Evolutionary conservation across 2,113 vertebrate genomes (phyloP).

Genomic region (Perognathus longimembris): DNA sequence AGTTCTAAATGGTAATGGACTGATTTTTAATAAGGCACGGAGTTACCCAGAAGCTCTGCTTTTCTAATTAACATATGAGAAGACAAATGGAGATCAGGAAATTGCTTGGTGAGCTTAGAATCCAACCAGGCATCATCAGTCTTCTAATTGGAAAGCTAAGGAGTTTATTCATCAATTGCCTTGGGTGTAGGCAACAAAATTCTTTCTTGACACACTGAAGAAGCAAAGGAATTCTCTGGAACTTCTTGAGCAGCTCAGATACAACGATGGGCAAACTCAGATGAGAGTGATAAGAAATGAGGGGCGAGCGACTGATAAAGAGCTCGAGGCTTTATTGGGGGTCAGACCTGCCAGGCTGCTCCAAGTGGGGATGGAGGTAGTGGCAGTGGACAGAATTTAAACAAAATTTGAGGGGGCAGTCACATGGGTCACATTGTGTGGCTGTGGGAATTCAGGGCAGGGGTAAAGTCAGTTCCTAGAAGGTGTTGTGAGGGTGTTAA

Average conservation of each 20-base stretch:
- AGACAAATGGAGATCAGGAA: slow-evolving; percentile 8
- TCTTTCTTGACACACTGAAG: not conserved
- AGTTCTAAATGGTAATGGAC: not conserved
- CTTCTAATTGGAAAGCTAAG: slow-evolving; percentile 13
- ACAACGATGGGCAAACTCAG: not conserved
- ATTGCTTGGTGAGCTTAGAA: not conserved
- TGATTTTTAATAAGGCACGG: slow-evolving; percentile 9
- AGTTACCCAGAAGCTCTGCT: not conserved
- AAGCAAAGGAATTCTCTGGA: not conserved
- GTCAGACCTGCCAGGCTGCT: too few relatives aligned
- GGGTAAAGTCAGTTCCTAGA: too few relatives aligned
- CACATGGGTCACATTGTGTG: too few relatives aligned
- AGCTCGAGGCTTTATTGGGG: too few relatives aligned
- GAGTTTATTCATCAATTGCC: not conserved
- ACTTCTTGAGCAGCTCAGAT: not conserved
- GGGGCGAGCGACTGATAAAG: too few relatives aligned
- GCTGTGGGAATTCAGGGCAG: too few relatives aligned
- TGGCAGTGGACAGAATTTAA: too few relatives aligned
- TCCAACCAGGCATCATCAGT: not conserved
- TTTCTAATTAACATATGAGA: slow-evolving; percentile 12
- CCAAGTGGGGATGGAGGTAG: too few relatives aligned
- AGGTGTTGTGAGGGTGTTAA: too few relatives aligned
- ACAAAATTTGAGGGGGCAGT: too few relatives aligned
- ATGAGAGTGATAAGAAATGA: too few relatives aligned
- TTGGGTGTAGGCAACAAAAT: not conserved